Percentiles rank a stretch among this genome's conserved stretches.
phyloP scores from a whole-genome alignment of 2,797 vertebrate species.

The Sylvia borin region DNA sequence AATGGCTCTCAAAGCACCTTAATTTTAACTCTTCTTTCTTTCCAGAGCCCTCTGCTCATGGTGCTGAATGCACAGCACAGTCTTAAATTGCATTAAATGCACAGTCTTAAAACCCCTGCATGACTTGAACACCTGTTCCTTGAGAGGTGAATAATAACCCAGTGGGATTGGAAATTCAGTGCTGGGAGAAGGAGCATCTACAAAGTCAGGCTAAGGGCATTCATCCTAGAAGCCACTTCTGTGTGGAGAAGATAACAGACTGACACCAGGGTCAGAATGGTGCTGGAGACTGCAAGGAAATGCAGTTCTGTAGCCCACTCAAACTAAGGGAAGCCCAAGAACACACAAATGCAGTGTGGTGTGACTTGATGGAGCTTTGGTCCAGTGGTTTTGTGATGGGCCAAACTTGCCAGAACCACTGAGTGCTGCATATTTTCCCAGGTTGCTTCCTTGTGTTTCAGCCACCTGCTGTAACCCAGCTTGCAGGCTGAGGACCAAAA shows the following conservation, averaged over 20 bases:
- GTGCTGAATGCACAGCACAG: background rate
- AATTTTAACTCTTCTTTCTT: background rate
- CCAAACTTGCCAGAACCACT: background rate
- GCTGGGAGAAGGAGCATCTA: background rate
- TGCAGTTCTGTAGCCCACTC: background rate
- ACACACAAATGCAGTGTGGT: background rate
- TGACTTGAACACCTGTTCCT: background rate
- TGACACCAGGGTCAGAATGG: background rate
- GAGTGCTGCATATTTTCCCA: background rate
- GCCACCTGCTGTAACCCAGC: background rate
- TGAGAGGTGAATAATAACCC: background rate
- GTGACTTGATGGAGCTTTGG: background rate
- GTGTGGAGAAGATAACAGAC: rapidly evolving
- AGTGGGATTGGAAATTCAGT: background rate
- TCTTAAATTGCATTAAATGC: background rate
- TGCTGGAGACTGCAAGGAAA: background rate
- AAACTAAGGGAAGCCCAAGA: background rate
- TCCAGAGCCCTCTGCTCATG: background rate
- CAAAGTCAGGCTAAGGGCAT: background rate
- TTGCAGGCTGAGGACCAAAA: background rate
- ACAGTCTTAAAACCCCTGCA: background rate
- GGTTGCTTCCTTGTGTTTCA: background rate
- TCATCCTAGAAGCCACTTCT: background rate
- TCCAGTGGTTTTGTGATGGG: background rate
- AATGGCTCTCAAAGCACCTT: background rate